Evolutionary conservation across 1,140 invertebrate species (phyloP), one percentile per base, ranked within the genome.

Genomic region (Delia radicum): DNA sequence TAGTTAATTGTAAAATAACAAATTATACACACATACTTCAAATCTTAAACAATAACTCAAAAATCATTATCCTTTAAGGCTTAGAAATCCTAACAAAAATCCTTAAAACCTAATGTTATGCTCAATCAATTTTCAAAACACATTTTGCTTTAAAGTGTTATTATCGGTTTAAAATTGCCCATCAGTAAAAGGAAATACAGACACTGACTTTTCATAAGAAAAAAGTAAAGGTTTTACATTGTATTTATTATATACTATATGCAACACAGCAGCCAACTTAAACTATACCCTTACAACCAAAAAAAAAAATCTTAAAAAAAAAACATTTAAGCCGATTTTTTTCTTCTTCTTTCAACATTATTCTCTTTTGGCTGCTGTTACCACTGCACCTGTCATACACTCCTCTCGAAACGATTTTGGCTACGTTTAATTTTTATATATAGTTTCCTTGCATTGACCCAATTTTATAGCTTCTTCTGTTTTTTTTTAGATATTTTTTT

Each of bases 361-460:
- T 55, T 55, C 46, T 55, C 8, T 55, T 55, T 55, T 55, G 48
- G 48, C 48, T 55, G 48, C 48, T 55, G 48, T 55, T 55, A 21
- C 48, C 48, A 55, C 48, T 55, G 48, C 48, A 55, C 48, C 48
- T 55, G 48, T 55, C 48, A 55, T 18, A 55, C 48, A 55, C 48
- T 55, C 48, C 21, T 55, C 18, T 21, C 48, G n/a, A 48, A n/a
- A n/a, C n/a, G n/a, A n/a, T n/a, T n/a, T n/a, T 55, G 18, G 18
- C 24, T 55, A 21, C 13, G n/a, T 55, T 3, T 55, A 21, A 8
- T 55, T 21, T 55, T 55, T 55, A 21, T 55, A 55, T 55, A 55
- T 21, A 55, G 48, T 55, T 55, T 55, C 48, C 48, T 55, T 55
- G 48, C 48, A 55, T 55, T 55, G 48, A 55, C 48, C 48, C 48